phyloP scores from a whole-genome alignment of 2,888 invertebrate species.

The Scaptomyza flava region DNA sequence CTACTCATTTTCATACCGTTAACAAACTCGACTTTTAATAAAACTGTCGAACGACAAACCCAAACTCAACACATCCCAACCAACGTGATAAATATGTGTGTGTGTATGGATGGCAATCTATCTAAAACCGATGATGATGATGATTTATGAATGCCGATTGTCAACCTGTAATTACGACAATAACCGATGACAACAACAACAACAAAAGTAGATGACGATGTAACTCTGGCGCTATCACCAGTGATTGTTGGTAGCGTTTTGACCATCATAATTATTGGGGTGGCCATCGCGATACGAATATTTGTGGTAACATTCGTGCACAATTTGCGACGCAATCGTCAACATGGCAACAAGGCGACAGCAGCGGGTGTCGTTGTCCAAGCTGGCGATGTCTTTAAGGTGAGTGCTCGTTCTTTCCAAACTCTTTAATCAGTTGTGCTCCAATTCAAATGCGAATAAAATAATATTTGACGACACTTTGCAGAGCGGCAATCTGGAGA shows the following conservation, averaged over 20 bases:
- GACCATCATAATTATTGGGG: constrained; percentile 84
- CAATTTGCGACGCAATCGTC: constrained; percentile 84
- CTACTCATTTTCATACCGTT: constrained; percentile 32
- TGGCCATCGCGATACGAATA: constrained; percentile 83
- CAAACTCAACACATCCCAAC: constrained; percentile 7
- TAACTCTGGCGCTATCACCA: constrained; percentile 83
- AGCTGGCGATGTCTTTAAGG: constrained; percentile 83
- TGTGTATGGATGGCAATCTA: constrained; percentile 53
- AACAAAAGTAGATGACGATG: constrained; percentile 80
- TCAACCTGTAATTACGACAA: constrained; percentile 74
- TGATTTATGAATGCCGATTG: constrained; percentile 71
- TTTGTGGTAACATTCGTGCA: constrained; percentile 84
- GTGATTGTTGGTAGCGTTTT: constrained; percentile 84
- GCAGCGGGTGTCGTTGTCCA: constrained; percentile 80
- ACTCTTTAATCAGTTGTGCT: background rate
- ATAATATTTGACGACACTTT: constrained; percentile 25
- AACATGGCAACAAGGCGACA: constrained; percentile 83
- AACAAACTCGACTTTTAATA: constrained; percentile 53
- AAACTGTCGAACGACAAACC: constrained; percentile 51
- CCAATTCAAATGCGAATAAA: constrained; percentile 28
- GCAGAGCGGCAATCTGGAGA: constrained; percentile 82
- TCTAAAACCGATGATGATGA: constrained; percentile 50
- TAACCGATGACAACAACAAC: constrained; percentile 44
- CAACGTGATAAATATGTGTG: constrained; percentile 31
- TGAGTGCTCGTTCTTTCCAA: constrained; percentile 46